Evolutionary conservation across 1,140 invertebrate species (phyloP), one percentile per base, ranked within the genome.

Genomic region (Aphaenogaster rudis): DNA sequence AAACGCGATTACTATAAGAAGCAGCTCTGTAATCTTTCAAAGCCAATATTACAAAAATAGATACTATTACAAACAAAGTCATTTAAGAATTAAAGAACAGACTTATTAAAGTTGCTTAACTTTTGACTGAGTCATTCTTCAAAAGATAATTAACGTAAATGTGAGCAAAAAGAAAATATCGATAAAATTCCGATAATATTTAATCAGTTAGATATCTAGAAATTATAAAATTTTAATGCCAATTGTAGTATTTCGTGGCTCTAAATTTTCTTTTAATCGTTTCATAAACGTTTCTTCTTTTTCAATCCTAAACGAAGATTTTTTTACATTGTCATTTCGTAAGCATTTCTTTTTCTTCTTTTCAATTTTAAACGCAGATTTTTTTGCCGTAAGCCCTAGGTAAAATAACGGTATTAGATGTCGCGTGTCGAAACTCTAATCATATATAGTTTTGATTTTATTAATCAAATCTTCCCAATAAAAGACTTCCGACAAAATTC

Each of bases 1-100:
- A 39, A 74, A 74, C 11, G 21, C 2, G 17, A 21, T 74, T 74
- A 54, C 17, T 54, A 54, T 74, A 39, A 74, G 4, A 74, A 57
- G 2, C 1, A 15, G 9, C 9, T 39, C 15, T 64, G 21, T 69
- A 48, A 48, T 69, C 5, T 33, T 57, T 6, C 9, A 36, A 57
- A 74, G 8, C 5, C 17, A 54, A 57, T 33, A n/a, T 52, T 52
- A 33, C 48, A 54, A 69, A 28, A 50, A 69, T 52, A n/a, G 15
- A 17, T 50, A 48, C n/a, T 17, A 71, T 33, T 33, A 50, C 9
- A 17, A 48, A 69, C 13, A 72, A 72, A 54, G 0, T 0, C 36
- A 72, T 33, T 72, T 52, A 72, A 71, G 3, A 50, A 72, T 39
- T 9, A 2, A 13, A 36, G 5, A 54, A 52, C 17, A 72, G 28